These are phyloP conservation scores for Telmatherina bonti DNA, from an alignment of 2,797 vertebrate species.

Conservation along the genomic window DNA sequence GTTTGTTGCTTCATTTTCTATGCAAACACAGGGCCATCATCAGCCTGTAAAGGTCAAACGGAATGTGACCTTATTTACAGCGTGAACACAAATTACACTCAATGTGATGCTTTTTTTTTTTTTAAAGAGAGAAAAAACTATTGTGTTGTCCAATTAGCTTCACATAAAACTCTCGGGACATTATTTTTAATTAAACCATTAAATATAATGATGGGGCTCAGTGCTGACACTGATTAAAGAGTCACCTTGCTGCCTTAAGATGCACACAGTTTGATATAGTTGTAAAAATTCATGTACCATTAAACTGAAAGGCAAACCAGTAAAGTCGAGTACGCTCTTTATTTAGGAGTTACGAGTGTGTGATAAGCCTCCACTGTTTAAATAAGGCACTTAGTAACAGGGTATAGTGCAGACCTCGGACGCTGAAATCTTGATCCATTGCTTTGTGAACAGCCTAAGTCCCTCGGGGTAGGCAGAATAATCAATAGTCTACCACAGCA, in stretches of 20 bases:
- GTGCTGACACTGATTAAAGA: background rate
- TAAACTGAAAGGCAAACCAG: background rate
- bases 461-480: constrained; percentile 16
- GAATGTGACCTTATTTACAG: constrained; percentile 13
- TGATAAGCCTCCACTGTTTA: constrained; percentile 7
- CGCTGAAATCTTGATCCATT: constrained; percentile 47
- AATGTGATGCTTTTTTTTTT: background rate
- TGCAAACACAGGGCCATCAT: background rate
- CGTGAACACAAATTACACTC: background rate
- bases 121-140: too few relatives aligned
- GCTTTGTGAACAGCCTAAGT: constrained; percentile 21
- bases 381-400: constrained; percentile 11
- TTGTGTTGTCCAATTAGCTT: background rate
- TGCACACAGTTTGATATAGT: background rate
- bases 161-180: background rate
- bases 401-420: constrained; percentile 8
- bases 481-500: constrained; percentile 28
- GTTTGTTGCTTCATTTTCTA: background rate
- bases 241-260: background rate
- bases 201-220: background rate
- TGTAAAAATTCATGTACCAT: background rate
- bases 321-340: background rate
- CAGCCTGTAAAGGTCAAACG: constrained; percentile 5
- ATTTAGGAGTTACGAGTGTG: constrained; percentile 11
- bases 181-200: background rate